These are phyloP conservation scores for Tetranychus piercei DNA, from an alignment of 2,888 invertebrate species.

Conservation along the genomic window DNA sequence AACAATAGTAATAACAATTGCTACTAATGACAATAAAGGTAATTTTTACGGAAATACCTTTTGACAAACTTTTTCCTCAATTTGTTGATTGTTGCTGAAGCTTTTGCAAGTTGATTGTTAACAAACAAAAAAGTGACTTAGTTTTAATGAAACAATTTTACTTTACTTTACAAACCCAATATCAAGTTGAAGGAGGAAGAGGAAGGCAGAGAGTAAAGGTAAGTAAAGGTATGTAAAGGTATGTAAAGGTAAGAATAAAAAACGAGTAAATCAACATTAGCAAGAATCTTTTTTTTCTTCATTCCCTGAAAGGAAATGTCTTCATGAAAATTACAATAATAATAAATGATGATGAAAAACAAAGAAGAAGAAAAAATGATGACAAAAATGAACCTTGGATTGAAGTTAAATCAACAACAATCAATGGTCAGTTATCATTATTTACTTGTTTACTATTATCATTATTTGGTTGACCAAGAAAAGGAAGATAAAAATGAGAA, in stretches of 20 bases:
- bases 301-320: background rate
- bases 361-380: background rate
- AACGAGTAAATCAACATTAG: background rate
- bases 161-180: background rate
- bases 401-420: background rate
- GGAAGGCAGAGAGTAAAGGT: background rate
- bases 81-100: background rate
- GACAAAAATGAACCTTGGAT: background rate
- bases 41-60: background rate
- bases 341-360: background rate
- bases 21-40: background rate
- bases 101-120: background rate
- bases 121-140: background rate
- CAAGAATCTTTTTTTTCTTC: background rate
- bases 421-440: background rate
- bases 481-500: background rate
- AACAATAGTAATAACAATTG: background rate
- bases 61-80: background rate
- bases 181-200: slow-evolving; percentile 1
- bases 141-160: background rate
- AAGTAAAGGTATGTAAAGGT: background rate
- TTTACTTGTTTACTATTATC: background rate
- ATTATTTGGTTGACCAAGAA: background rate
- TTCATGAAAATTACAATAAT: background rate
- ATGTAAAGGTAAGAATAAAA: background rate